phyloP scores from a whole-genome alignment of 2,797 vertebrate genomes.

The Hydrocynus forskahlii region DNA sequence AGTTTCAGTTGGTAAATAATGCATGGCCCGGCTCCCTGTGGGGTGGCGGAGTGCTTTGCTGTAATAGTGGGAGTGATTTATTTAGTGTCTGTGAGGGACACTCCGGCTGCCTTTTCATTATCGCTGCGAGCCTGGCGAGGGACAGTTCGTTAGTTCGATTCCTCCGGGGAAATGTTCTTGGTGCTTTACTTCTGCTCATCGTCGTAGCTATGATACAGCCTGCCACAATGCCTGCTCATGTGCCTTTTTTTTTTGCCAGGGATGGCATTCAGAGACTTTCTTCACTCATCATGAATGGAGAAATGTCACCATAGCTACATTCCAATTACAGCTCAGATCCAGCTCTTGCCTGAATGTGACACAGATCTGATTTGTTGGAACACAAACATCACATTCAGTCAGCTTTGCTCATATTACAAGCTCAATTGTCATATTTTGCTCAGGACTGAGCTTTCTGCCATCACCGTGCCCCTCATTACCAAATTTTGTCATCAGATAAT shows the following conservation, averaged over 20 bases:
- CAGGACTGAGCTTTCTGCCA: too few species aligned
- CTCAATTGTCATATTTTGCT: too few species aligned
- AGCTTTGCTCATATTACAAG: too few species aligned
- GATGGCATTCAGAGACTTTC: neutral
- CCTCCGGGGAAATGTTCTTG: conserved; percentile 42
- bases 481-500: too few species aligned
- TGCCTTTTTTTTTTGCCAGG: neutral
- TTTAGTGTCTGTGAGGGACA: conserved; percentile 52
- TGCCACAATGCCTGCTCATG: neutral
- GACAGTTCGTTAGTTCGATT: conserved; percentile 46
- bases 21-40: conserved; percentile 46
- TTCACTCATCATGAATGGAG: neutral
- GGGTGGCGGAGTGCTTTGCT: conserved; percentile 42
- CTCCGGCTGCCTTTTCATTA: conserved; percentile 54
- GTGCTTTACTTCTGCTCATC: conserved; percentile 2
- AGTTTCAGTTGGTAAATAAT: conserved; percentile 62
- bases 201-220: neutral
- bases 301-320: neutral
- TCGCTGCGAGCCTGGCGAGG: conserved; percentile 31
- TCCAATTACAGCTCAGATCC: neutral
- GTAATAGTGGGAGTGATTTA: conserved; percentile 59
- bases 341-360: neutral
- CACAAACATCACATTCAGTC: neutral
- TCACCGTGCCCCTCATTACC: too few species aligned
- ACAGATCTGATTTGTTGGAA: neutral